Evolutionary conservation across 2,113 vertebrate species (phyloP), one percentile per base, ranked within the genome.

Genomic region (Psilopogon haemacephalus): DNA sequence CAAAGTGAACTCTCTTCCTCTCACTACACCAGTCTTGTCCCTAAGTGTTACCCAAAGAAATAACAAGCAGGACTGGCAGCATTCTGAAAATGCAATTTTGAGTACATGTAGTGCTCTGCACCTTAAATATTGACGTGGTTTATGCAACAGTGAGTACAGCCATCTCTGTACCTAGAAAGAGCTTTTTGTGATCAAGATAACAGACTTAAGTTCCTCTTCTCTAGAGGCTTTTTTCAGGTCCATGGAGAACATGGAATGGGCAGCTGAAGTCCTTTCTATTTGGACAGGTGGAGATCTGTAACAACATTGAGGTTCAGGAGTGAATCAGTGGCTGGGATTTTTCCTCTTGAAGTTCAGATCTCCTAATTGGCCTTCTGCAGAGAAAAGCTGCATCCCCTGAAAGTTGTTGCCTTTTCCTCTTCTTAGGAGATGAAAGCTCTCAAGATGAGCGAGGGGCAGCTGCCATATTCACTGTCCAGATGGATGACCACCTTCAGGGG

Each of bases 401-500:
- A 64, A 28, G 8, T 3, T 60, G 44, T 38, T 62, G 12, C 42
- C 23, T 76, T 42, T 71, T 44, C 2, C 3, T 52, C 54, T 79
- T 79, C 32, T 5, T 90, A 99, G 99, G 99, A 32, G 98, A 99
- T 55, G 97, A 96, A 38, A 99, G 99, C 97, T 98, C 97, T 28
- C 99, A 99, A 96, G 99, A 99, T 84, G 99, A 99, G 97, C 99
- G 98, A 2, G 99, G 99, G 33, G 98, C 99, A 0, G 99, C 99
- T 1, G 99, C 99, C 94, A 99, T 99, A 91, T 99, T 99, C 93
- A 99, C 99, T 0, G 98, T 99, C 64, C 99, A 99, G 96, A 97
- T 99, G 98, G 99, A 99, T 1, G 99, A 99, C 85, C 97, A 98
- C 96, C 98, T 99, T 35, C 98, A 98, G 0, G 99, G 99, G 11